These are phyloP conservation scores for Zosterops japonicus DNA, from an alignment of 2,113 vertebrate species.

Conservation along the genomic window DNA sequence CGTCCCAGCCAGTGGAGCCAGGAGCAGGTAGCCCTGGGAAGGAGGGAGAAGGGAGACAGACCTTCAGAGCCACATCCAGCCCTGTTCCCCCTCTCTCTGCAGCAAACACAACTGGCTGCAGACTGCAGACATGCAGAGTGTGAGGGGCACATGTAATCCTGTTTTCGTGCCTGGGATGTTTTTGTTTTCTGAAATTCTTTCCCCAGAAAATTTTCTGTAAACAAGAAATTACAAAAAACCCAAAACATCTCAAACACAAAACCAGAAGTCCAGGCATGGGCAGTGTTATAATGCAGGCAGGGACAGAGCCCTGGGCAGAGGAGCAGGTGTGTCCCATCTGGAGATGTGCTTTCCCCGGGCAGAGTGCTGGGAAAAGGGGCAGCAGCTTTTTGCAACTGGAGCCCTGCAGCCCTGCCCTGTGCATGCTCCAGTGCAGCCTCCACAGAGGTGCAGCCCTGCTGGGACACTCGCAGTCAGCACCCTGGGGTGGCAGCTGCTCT, in stretches of 20 bases:
- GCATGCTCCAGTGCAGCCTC: background rate
- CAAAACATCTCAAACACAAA: too few relatives aligned
- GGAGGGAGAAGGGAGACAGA: background rate
- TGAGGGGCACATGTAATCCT: too few relatives aligned
- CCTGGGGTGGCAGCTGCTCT: background rate
- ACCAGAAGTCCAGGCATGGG: background rate
- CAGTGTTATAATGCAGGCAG: background rate
- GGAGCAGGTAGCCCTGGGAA: background rate
- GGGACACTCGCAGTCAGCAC: background rate
- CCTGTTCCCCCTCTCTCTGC: background rate
- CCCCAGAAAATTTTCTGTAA: too few relatives aligned
- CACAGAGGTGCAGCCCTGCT: background rate
- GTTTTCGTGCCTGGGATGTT: too few relatives aligned
- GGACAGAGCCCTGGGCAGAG: background rate
- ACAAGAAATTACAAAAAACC: too few relatives aligned
- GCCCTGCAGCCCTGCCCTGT: background rate
- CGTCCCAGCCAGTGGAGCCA: background rate
- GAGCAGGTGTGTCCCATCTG: rapidly evolving
- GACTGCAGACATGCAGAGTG: background rate
- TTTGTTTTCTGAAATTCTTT: too few relatives aligned
- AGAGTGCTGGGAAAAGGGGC: background rate
- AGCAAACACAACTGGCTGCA: background rate
- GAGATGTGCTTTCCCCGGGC: rapidly evolving
- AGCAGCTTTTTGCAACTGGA: background rate
- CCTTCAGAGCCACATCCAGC: background rate